phyloP scores from a whole-genome alignment of 92 coral and sea anemone genomes.

The Chrysogorgia sp. region DNA sequence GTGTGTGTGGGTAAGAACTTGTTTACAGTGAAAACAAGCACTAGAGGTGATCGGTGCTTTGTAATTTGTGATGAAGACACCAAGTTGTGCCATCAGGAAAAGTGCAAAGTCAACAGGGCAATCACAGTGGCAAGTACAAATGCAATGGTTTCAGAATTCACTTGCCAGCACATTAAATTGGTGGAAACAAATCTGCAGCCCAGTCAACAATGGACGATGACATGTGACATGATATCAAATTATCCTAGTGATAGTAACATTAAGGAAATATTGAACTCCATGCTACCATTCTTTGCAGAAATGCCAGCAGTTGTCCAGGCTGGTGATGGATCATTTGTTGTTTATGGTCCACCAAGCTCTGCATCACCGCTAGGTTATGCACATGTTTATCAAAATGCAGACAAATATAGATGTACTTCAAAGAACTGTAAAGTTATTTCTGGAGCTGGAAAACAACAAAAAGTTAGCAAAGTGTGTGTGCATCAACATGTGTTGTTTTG shows the following conservation, averaged over 20 bases:
- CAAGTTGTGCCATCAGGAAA: conserved; percentile 42
- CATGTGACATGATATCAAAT: background rate
- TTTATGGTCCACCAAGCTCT: conserved; percentile 45
- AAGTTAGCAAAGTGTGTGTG: conserved; percentile 22
- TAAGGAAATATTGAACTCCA: background rate
- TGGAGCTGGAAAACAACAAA: conserved; percentile 49
- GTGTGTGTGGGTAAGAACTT: conserved; percentile 19
- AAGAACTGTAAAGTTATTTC: conserved; percentile 38
- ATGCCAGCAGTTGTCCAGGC: conserved; percentile 43
- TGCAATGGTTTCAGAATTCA: background rate
- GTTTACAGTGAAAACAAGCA: conserved; percentile 46
- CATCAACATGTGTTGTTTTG: conserved; percentile 36
- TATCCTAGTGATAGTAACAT: conserved; percentile 52
- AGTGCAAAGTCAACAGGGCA: conserved; percentile 31
- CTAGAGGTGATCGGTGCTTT: conserved; percentile 52
- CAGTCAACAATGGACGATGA: background rate
- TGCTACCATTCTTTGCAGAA: background rate
- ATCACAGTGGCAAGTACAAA: conserved; percentile 2
- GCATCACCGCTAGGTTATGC: conserved; percentile 48
- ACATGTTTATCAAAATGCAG: conserved; percentile 17
- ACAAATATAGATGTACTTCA: conserved; percentile 25
- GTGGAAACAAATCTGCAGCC: background rate
- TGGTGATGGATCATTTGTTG: conserved; percentile 44
- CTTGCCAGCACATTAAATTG: conserved; percentile 39
- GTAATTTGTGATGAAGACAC: conserved; percentile 7